Percentiles rank a stretch among this genome's conserved stretches.
These are phyloP conservation scores for Porites lutea DNA, from an alignment of 64 coral and sea anemone genomes.

Conservation along the genomic window DNA sequence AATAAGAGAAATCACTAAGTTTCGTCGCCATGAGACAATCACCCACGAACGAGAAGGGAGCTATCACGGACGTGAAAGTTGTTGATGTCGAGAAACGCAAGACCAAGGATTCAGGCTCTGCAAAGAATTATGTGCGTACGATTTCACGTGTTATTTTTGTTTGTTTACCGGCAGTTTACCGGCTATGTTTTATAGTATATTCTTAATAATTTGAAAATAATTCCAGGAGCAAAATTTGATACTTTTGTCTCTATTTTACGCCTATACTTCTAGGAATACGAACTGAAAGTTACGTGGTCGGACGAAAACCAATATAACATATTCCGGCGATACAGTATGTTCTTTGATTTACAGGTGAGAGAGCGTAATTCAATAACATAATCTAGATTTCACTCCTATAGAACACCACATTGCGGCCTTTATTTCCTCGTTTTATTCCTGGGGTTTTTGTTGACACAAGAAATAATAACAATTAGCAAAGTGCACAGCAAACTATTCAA, in stretches of 20 bases:
- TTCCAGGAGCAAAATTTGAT: not conserved
- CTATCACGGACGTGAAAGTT: slow-evolving; percentile 26
- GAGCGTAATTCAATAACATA: not conserved
- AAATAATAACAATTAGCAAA: no score
- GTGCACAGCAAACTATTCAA: no score
- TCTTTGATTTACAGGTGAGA: slow-evolving; percentile 91
- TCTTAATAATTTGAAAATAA: not conserved
- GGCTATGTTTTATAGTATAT: not conserved
- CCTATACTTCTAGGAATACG: slow-evolving; percentile 67
- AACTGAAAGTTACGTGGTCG: slow-evolving; percentile 78
- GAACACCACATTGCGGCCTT: not conserved
- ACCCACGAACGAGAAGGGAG: slow-evolving; percentile 3
- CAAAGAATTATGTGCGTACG: slow-evolving; percentile 31
- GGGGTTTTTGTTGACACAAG: no score
- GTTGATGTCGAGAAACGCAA: slow-evolving; percentile 35
- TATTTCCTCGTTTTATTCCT: not conserved
- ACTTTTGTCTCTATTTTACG: not conserved
- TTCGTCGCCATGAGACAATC: slow-evolving; percentile 30
- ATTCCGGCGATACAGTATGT: slow-evolving; percentile 93
- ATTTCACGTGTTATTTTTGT: not conserved
- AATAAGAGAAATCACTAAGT: not conserved
- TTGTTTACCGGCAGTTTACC: not conserved
- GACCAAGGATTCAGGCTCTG: slow-evolving; percentile 23
- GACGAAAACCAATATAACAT: slow-evolving; percentile 82
- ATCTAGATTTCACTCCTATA: not conserved